These are phyloP conservation scores for Petrolisthes cinctipes DNA, from an alignment of 2,888 invertebrate genomes.

Conservation along the genomic window DNA sequence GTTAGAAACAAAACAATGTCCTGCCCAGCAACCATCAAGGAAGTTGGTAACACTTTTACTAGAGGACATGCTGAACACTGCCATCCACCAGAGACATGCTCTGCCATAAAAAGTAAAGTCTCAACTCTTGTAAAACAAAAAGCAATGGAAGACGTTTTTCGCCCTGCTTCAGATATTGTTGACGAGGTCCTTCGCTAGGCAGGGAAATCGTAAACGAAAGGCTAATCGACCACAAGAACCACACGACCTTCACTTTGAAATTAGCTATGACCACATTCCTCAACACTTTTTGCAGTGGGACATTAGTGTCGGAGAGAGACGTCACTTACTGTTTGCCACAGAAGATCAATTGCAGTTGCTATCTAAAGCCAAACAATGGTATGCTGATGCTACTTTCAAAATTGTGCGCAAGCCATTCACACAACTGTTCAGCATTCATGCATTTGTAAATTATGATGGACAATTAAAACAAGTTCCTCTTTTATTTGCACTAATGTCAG, in stretches of 20 bases:
- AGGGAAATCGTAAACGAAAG: too few species aligned
- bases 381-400: conserved; percentile 31
- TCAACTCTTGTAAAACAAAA: too few species aligned
- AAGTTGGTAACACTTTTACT: neutral
- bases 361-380: conserved; percentile 14
- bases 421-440: conserved; percentile 29
- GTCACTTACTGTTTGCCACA: conserved; percentile 24
- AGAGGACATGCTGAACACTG: conserved; percentile 3
- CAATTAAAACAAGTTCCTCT: conserved; percentile 26
- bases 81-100: conserved; percentile 25
- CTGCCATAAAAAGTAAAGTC: too few species aligned
- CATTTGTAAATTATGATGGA: conserved; percentile 27
- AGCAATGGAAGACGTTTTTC: too few species aligned
- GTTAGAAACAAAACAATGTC: conserved; percentile 17
- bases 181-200: too few species aligned
- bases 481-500: conserved; percentile 22
- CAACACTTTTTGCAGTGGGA: too few species aligned
- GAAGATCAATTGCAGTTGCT: conserved; percentile 10
- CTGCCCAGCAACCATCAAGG: conserved; percentile 10
- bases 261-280: too few species aligned
- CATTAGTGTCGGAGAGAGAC: too few species aligned
- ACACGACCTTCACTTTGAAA: too few species aligned
- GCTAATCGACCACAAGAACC: too few species aligned
- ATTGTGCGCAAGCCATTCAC: conserved; percentile 19
- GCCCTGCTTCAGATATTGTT: too few species aligned